phyloP scores from a whole-genome alignment of 2,888 invertebrate genomes.

The Phengaris alcon region DNA sequence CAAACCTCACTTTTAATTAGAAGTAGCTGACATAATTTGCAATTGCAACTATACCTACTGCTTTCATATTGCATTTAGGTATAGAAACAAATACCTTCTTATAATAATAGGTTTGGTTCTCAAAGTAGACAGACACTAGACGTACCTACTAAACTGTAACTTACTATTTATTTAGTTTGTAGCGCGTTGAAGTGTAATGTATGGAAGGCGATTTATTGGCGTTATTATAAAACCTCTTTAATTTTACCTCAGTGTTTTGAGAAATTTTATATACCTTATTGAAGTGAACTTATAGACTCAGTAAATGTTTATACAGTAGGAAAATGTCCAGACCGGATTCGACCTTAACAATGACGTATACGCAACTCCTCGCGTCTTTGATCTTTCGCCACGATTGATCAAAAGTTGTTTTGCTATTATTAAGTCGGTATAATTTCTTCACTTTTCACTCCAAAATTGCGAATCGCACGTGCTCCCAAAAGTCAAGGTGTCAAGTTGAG shows the following conservation, averaged over 20 bases:
- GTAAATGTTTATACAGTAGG: not conserved
- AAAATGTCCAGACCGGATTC: not conserved
- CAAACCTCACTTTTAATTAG: too few relatives aligned
- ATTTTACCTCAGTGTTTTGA: too few relatives aligned
- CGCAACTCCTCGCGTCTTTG: not conserved
- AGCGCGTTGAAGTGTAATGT: not conserved
- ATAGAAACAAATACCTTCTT: too few relatives aligned
- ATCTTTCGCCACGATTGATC: not conserved
- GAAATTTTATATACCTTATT: not conserved
- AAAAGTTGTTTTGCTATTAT: slow-evolving; percentile 16
- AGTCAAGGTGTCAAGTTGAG: not conserved
- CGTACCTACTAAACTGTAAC: too few relatives aligned
- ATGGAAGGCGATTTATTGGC: not conserved
- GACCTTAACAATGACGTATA: not conserved
- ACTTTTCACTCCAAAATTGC: not conserved
- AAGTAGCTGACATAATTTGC: too few relatives aligned
- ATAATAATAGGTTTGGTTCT: too few relatives aligned
- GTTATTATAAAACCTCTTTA: too few relatives aligned
- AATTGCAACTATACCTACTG: too few relatives aligned
- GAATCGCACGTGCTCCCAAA: not conserved
- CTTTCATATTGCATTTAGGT: too few relatives aligned
- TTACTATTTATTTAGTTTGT: not conserved
- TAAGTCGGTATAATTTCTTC: slow-evolving; percentile 2
- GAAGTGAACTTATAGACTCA: not conserved
- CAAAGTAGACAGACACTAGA: too few relatives aligned